Evolutionary conservation across 2,888 invertebrate species (phyloP).

Genomic region (Scaptodrosophila latifasciaeformis): DNA sequence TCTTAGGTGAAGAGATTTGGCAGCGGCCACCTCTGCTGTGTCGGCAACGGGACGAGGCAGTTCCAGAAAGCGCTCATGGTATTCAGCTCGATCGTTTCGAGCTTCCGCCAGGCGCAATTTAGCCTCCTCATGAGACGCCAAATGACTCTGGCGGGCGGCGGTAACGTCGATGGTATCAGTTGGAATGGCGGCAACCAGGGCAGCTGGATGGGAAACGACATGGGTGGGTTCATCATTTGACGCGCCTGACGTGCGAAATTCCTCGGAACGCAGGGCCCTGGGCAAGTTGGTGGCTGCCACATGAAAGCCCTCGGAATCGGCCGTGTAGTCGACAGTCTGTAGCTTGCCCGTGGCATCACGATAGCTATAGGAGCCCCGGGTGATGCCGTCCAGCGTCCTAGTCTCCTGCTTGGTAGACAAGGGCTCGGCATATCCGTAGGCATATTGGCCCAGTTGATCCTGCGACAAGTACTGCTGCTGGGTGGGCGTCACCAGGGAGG

Average conservation of each 20-base stretch:
- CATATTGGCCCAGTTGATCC: slow-evolving; percentile 79
- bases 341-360: slow-evolving; percentile 78
- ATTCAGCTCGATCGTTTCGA: slow-evolving; percentile 33
- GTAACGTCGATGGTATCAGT: slow-evolving; percentile 59
- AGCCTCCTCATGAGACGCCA: slow-evolving; percentile 62
- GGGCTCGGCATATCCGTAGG: slow-evolving; percentile 79
- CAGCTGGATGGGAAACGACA: slow-evolving; percentile 17
- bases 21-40: slow-evolving; percentile 73
- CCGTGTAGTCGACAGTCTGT: slow-evolving; percentile 78
- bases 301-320: slow-evolving; percentile 79
- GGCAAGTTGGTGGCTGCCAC: slow-evolving; percentile 80
- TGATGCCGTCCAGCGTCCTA: slow-evolving; percentile 78
- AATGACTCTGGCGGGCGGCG: slow-evolving; percentile 60
- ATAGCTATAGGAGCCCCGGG: slow-evolving; percentile 79
- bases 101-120: slow-evolving; percentile 54
- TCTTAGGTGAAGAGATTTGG: slow-evolving; percentile 57
- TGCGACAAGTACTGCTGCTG: slow-evolving; percentile 78
- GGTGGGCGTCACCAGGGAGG: slow-evolving; percentile 70
- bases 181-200: slow-evolving; percentile 37
- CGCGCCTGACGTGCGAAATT: slow-evolving; percentile 29
- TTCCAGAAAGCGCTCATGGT: slow-evolving; percentile 45
- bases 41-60: slow-evolving; percentile 65
- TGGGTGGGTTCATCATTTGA: slow-evolving; percentile 23
- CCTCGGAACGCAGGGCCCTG: slow-evolving; percentile 31
- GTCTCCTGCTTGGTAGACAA: slow-evolving; percentile 79